These are phyloP conservation scores for Platyrinchus mystaceus DNA, from an alignment of 2,797 vertebrate genomes.

Conservation along the genomic window DNA sequence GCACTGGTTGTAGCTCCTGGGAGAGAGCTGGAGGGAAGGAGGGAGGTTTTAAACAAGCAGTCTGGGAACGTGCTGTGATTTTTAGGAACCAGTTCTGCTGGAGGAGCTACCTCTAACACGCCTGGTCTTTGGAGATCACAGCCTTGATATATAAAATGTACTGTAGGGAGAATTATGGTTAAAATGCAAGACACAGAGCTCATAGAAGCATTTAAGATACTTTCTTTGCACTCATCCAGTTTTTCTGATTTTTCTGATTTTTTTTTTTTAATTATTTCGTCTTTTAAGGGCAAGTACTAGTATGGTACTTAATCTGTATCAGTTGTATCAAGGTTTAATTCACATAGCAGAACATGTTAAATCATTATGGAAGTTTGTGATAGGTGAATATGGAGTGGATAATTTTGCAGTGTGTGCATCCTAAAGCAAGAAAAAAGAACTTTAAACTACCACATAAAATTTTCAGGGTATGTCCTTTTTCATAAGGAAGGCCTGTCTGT, in stretches of 20 bases:
- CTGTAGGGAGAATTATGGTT: not conserved
- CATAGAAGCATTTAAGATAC: not conserved
- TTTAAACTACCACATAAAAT: not conserved
- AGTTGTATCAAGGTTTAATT: not conserved
- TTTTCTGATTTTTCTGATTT: not conserved
- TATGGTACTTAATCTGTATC: not conserved
- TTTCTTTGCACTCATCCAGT: not conserved
- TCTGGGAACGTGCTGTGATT: constrained; percentile 4
- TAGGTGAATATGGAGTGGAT: not conserved
- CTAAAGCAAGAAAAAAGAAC: not conserved
- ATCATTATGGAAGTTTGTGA: not conserved
- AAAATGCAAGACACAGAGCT: not conserved
- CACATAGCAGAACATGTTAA: not conserved
- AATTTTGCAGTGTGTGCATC: not conserved
- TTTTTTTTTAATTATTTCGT: not conserved
- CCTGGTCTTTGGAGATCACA: not conserved
- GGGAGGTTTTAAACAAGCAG: not conserved
- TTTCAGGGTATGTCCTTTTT: not conserved
- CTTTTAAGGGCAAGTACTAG: not conserved
- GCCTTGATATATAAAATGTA: not conserved
- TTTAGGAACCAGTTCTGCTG: constrained; percentile 47
- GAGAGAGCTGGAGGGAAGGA: not conserved
- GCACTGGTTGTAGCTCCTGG: not conserved
- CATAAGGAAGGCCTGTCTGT: not conserved
- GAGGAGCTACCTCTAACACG: not conserved